These are phyloP conservation scores for Semibalanus balanoides DNA, from an alignment of 1,140 invertebrate species.

Conservation along the genomic window DNA sequence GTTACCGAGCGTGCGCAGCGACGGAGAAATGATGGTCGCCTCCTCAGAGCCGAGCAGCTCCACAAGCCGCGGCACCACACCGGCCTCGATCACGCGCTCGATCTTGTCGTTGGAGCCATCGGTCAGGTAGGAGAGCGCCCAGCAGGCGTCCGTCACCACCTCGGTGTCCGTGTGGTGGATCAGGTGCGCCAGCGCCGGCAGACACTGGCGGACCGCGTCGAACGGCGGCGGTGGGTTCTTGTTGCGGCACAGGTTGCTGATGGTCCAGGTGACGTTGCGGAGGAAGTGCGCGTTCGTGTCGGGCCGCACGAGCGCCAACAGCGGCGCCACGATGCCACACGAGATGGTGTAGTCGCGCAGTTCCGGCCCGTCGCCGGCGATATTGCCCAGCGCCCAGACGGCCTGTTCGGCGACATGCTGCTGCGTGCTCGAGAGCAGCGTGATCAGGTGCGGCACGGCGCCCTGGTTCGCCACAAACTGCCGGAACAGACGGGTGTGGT, in stretches of 20 bases:
- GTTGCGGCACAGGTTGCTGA: conserved; percentile 82
- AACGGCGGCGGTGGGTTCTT: conserved; percentile 75
- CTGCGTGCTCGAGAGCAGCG: conserved; percentile 54
- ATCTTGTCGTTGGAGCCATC: conserved; percentile 90
- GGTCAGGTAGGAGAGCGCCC: conserved; percentile 91
- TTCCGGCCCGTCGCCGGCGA: conserved; percentile 49
- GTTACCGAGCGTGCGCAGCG: conserved; percentile 56
- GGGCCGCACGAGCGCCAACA: conserved; percentile 49
- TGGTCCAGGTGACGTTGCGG: conserved; percentile 68
- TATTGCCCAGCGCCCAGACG: conserved; percentile 95
- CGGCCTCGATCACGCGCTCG: conserved; percentile 56
- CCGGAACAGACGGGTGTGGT: neutral
- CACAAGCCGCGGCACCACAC: conserved; percentile 59
- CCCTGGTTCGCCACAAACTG: neutral
- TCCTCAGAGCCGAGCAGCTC: conserved; percentile 53
- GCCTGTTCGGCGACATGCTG: conserved; percentile 84
- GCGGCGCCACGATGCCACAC: conserved; percentile 43
- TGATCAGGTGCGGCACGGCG: conserved; percentile 71
- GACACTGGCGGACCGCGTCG: conserved; percentile 54
- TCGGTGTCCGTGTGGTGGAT: conserved; percentile 58
- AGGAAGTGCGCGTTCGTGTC: conserved; percentile 36
- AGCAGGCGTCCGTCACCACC: conserved; percentile 81
- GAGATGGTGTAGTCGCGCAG: conserved; percentile 54
- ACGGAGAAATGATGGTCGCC: conserved; percentile 60
- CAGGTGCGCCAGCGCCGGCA: conserved; percentile 64